Percentiles rank a stretch among this genome's conserved stretches.
phyloP scores from a whole-genome alignment of 2,113 vertebrate species.

The Tringa solitaria region DNA sequence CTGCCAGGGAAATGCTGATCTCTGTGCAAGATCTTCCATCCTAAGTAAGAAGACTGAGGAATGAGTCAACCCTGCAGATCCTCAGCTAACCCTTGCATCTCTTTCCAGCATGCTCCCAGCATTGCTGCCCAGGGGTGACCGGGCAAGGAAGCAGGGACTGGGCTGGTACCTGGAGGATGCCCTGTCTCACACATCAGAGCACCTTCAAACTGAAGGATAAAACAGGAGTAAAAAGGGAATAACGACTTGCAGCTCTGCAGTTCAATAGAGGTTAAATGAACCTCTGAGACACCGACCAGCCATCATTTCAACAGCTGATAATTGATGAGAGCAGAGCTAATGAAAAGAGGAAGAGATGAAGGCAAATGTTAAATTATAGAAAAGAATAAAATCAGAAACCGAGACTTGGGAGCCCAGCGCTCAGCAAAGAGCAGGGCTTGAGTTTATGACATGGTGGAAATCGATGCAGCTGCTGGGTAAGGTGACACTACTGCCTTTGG shows the following conservation, averaged over 20 bases:
- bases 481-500: not conserved
- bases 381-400: not conserved
- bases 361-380: not conserved
- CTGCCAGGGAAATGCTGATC: not conserved
- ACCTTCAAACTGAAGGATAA: not conserved
- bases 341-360: not conserved
- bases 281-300: not conserved
- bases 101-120: not conserved
- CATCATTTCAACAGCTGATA: not conserved
- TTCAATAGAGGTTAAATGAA: not conserved
- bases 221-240: not conserved
- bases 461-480: not conserved
- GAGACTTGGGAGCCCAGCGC: rapidly evolving
- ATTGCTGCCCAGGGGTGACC: not conserved
- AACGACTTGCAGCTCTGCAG: not conserved
- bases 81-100: not conserved
- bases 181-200: not conserved
- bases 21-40: not conserved
- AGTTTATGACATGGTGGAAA: not conserved
- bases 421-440: not conserved
- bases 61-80: not conserved
- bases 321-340: not conserved
- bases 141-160: not conserved
- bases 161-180: not conserved
- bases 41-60: not conserved